Evolutionary conservation across 1,140 invertebrate genomes (phyloP).

Genomic region (Bombus picipes): DNA sequence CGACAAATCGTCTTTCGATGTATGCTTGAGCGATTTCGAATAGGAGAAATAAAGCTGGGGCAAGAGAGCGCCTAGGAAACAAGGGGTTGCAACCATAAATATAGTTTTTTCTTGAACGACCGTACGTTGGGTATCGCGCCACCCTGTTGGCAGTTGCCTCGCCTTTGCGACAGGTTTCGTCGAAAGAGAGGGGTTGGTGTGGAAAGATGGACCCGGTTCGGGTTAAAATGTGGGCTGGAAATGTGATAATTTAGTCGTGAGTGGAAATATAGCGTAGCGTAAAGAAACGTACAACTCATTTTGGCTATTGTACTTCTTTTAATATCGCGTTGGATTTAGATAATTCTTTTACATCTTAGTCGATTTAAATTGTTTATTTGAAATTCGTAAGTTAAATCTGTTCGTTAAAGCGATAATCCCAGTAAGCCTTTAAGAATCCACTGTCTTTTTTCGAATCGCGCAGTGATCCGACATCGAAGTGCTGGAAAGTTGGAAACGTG

Average conservation of each 20-base stretch:
- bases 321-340: no score
- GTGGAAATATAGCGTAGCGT: not conserved
- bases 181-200: not conserved
- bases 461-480: not conserved
- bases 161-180: conserved; percentile 36
- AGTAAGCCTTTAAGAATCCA: not conserved
- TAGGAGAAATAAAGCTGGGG: conserved; percentile 46
- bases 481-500: not conserved
- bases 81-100: conserved; percentile 54
- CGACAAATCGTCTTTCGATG: conserved; percentile 73
- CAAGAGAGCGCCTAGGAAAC: conserved; percentile 42
- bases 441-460: not conserved
- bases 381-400: not conserved
- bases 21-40: conserved; percentile 74
- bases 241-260: not conserved
- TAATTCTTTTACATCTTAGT: no score
- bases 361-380: not conserved
- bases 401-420: not conserved
- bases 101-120: not conserved
- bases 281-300: not conserved
- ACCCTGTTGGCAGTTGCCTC: not conserved
- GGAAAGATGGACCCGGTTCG: not conserved
- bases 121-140: conserved; percentile 7
- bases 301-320: not conserved
- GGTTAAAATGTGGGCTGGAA: not conserved